Conservation (phyloP, 2,888 invertebrate genomes). For the Apodemia zela region DNA sequence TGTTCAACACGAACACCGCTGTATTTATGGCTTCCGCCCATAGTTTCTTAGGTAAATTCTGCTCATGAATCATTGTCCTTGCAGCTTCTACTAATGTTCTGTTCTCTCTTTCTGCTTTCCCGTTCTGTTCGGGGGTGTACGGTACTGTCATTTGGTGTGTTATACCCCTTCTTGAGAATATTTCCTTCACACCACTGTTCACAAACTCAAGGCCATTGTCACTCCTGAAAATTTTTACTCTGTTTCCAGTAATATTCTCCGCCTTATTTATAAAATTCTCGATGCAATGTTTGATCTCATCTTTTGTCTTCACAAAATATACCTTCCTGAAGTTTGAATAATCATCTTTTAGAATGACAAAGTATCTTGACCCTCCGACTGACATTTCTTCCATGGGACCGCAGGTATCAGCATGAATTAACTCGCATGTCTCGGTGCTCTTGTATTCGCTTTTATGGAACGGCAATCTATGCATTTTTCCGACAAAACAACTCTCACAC, state of each 20-base stretch:
- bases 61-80: conserved; percentile 27
- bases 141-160: conserved; percentile 37
- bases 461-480: conserved; percentile 28
- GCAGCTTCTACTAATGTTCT: conserved; percentile 37
- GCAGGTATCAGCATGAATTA: conserved; percentile 21
- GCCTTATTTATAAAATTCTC: conserved; percentile 30
- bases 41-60: conserved; percentile 22
- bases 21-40: conserved; percentile 27
- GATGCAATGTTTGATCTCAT: conserved; percentile 27
- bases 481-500: conserved; percentile 33
- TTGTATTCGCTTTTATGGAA: conserved; percentile 1
- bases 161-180: conserved; percentile 35
- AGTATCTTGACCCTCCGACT: conserved; percentile 19
- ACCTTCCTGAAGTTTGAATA: conserved; percentile 30
- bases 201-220: conserved; percentile 15
- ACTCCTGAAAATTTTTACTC: conserved; percentile 9
- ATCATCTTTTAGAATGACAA: conserved; percentile 35
- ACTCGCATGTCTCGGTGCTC: conserved; percentile 21
- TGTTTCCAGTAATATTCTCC: conserved; percentile 33
- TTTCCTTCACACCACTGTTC: conserved; percentile 15
- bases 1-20: conserved; percentile 29
- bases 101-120: conserved; percentile 41
- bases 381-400: neutral
- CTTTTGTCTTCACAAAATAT: conserved; percentile 29
- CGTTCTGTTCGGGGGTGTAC: conserved; percentile 50